Evolutionary conservation across 2,888 invertebrate species (phyloP), one percentile per base, ranked within the genome.

Genomic region (Pegoplata infirma): DNA sequence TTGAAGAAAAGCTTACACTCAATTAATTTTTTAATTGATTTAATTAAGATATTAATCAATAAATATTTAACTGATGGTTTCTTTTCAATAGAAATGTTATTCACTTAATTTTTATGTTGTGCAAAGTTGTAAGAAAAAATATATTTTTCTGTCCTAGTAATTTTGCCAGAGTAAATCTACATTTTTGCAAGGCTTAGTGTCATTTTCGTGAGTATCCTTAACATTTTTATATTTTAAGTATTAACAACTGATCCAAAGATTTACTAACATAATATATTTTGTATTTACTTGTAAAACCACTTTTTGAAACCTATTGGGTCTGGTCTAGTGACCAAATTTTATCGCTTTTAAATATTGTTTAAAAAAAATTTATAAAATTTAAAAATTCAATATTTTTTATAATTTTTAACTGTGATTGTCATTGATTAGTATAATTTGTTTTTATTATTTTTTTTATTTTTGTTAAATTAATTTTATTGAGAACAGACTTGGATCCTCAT

Each of bases 321-420:
- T 28, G 28, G 44, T 46, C 28, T 21, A 28, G 5, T 28, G 32
- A 25, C 21, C 47, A 7, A 19, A 16, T 23, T 46, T 46, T 46
- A 55, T n/a, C n/a, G 25, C 44, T 40, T 25, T 40, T 14, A 44
- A 14, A 5, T 28, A 46, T 28, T 19, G n/a, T 66, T 59, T n/a
- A n/a, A n/a, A 12, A n/a, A 47, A 32, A 14, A 47, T 58, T 64
- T 71, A 21, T 58, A 51, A 19, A n/a, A 25, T 16, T n/a, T 58
- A 68, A 59, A 23, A 66, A 16, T 12, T 3, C 25, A 6, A 25
- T 51, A 36, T 72, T 67, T 61, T 56, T 55, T 49, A 1, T 56
- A 73, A 25, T 46, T 40, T 49, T 21, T 28, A 67, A 36, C 75
- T 79, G 75, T 79, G 79, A 79, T 79, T 79, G 79, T 79, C 79